Conservation (phyloP, 2,797 vertebrate genomes). For the Anas georgica region DNA sequence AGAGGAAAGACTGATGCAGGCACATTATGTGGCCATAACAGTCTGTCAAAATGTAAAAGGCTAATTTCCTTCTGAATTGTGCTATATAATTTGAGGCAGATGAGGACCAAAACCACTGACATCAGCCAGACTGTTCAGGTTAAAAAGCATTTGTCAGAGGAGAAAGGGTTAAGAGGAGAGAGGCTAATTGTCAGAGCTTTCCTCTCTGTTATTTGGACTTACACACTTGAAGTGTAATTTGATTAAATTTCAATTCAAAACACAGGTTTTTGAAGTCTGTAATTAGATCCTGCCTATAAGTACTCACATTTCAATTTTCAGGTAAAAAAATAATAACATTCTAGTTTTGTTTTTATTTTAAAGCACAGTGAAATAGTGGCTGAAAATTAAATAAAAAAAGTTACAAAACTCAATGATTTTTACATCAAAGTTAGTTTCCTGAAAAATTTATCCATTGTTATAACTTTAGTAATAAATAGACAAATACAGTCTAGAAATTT, state of each 20-base stretch:
- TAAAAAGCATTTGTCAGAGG: neutral
- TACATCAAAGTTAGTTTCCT: neutral
- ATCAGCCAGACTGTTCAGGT: neutral
- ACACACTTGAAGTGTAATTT: conserved; percentile 36
- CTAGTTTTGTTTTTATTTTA: conserved; percentile 38
- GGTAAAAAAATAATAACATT: conserved; percentile 38
- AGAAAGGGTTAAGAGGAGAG: neutral
- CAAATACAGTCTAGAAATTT: neutral
- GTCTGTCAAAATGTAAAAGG: neutral
- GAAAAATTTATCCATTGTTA: neutral
- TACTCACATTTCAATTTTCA: conserved; percentile 57
- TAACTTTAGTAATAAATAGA: neutral
- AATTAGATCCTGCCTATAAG: conserved; percentile 61
- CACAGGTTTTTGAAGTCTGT: conserved; percentile 47
- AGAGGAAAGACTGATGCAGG: neutral
- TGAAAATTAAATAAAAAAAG: neutral
- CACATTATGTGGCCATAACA: neutral
- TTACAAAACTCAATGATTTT: neutral
- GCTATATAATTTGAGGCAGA: neutral
- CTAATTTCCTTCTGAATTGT: neutral
- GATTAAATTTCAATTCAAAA: conserved; percentile 67
- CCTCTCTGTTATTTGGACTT: conserved; percentile 41
- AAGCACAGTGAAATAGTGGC: conserved; percentile 5
- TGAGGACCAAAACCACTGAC: neutral
- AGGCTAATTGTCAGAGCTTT: conserved; percentile 30